Evolutionary conservation across 2,113 vertebrate genomes (phyloP).

Genomic region (Cricetomys ansorgei): DNA sequence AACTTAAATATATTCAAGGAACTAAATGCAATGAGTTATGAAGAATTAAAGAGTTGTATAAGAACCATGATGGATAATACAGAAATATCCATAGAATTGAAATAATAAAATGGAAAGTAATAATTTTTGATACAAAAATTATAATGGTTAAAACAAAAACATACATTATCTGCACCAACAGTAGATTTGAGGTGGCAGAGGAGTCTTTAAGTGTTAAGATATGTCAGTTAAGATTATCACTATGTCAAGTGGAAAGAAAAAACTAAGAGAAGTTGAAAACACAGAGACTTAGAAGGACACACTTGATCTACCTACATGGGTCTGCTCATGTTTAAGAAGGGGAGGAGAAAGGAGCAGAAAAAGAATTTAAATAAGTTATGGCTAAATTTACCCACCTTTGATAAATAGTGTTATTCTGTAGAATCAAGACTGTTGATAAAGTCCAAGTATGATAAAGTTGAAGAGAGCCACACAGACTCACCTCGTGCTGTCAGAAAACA

Average conservation of each 20-base stretch:
- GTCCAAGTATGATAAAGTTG: background rate
- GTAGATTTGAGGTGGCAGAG: background rate
- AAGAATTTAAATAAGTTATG: slow-evolving; percentile 23
- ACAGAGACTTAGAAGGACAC: background rate
- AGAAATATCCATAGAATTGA: background rate
- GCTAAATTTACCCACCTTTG: background rate
- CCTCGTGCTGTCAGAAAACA: background rate
- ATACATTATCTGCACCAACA: background rate
- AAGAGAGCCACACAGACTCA: background rate
- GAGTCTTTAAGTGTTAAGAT: background rate
- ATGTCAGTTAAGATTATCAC: background rate
- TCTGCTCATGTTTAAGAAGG: background rate
- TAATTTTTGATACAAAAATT: background rate
- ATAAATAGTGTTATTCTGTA: slow-evolving; percentile 10
- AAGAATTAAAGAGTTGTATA: slow-evolving; percentile 24
- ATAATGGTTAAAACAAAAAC: background rate
- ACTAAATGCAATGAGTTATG: background rate
- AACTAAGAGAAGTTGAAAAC: background rate
- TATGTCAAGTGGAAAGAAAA: background rate
- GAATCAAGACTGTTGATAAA: slow-evolving; percentile 7
- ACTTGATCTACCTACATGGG: background rate
- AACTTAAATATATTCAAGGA: background rate
- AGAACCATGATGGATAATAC: background rate
- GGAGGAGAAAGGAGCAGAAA: slow-evolving; percentile 1
- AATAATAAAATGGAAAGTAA: slow-evolving; percentile 19